A percentile compares a stretch with the other conserved stretches of the same genome.
phyloP scores from a whole-genome alignment of 2,113 vertebrate genomes.

The Etia nguti region DNA sequence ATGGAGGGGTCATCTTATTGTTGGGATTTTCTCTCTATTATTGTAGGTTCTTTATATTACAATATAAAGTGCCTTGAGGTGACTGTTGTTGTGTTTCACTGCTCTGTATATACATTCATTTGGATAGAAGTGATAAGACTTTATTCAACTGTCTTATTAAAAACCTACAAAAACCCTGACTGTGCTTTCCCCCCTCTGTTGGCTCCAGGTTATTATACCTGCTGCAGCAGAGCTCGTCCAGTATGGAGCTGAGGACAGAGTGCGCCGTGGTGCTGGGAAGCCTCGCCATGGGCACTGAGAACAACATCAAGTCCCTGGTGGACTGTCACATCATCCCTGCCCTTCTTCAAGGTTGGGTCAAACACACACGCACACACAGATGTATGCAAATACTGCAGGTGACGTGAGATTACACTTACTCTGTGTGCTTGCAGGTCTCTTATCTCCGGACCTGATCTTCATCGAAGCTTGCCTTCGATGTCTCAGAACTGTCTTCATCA shows the following conservation, averaged over 20 bases:
- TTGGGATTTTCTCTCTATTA: neutral
- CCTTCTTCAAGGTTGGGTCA: conserved; percentile 87
- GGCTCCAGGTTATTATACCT: conserved; percentile 89
- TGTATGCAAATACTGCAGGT: neutral
- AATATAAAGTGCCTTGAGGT: neutral
- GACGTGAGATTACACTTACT: neutral
- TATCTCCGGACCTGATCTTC: conserved; percentile 89
- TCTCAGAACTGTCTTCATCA: conserved; percentile 95
- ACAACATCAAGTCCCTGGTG: conserved; percentile 98
- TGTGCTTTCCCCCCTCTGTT: neutral
- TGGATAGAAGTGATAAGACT: neutral
- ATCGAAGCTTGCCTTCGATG: conserved; percentile 96
- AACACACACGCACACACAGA: neutral
- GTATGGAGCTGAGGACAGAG: conserved; percentile 87
- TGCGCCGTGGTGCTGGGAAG: conserved; percentile 96
- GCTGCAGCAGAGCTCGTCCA: conserved; percentile 93
- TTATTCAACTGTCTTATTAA: neutral
- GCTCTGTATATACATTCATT: neutral
- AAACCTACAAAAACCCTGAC: neutral
- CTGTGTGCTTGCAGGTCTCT: conserved; percentile 75
- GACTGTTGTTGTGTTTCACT: neutral
- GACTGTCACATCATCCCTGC: conserved; percentile 99
- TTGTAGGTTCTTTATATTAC: neutral
- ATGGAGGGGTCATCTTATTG: neutral
- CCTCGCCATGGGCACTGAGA: conserved; percentile 98